These are phyloP conservation scores for Pterophyllum scalare DNA, from an alignment of 2,113 vertebrate species.

Conservation along the genomic window DNA sequence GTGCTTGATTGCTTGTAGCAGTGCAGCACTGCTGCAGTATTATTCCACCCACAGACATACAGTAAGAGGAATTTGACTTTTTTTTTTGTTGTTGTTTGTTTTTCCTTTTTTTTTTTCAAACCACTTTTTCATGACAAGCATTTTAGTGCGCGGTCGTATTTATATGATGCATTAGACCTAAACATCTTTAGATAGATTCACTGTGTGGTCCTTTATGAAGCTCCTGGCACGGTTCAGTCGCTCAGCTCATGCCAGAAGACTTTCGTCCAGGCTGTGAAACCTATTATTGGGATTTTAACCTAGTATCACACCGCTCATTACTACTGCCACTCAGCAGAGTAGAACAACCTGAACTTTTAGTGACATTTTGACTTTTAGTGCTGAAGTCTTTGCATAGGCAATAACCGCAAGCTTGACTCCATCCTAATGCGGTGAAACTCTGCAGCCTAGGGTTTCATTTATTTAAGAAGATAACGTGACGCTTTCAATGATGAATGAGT, in stretches of 20 bases:
- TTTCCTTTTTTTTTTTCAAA: background rate
- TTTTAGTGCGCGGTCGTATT: background rate
- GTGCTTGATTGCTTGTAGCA: slow-evolving; percentile 9
- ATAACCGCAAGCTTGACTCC: too few species aligned
- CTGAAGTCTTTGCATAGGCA: too few species aligned
- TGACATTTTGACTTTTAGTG: too few species aligned
- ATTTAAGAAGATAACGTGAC: background rate
- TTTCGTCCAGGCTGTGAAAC: too few species aligned
- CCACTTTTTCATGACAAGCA: background rate
- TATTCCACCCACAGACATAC: background rate
- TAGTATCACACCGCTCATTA: too few species aligned
- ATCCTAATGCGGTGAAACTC: background rate
- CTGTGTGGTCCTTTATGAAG: background rate
- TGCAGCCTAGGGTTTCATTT: background rate
- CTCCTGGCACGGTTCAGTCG: background rate
- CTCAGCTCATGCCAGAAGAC: too few species aligned
- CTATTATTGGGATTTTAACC: too few species aligned
- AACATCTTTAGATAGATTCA: background rate
- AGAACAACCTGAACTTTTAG: too few species aligned
- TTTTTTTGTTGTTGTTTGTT: background rate
- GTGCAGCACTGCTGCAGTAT: slow-evolving; percentile 11
- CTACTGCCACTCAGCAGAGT: too few species aligned
- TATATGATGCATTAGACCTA: background rate
- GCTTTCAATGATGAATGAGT: background rate
- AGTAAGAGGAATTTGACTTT: background rate